Conservation (phyloP, 2,888 invertebrate genomes). For the Coleophora deauratella region DNA sequence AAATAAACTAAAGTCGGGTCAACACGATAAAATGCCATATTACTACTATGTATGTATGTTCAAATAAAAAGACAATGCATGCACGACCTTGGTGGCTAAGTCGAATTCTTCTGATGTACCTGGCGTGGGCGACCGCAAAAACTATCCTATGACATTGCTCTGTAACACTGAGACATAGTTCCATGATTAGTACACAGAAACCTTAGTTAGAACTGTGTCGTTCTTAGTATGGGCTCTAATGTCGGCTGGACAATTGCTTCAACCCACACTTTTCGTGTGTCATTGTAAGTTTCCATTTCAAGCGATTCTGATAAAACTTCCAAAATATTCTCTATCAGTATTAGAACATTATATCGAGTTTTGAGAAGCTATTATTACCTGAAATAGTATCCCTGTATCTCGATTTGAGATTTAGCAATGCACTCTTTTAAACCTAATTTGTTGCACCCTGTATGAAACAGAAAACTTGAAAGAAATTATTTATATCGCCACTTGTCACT, state of each 20-base stretch:
- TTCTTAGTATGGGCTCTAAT: slow-evolving; percentile 32
- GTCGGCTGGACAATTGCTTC: slow-evolving; percentile 66
- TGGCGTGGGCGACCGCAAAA: slow-evolving; percentile 67
- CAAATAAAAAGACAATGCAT: slow-evolving; percentile 67
- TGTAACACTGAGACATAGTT: slow-evolving; percentile 38
- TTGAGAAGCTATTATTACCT: no score
- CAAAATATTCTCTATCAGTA: no score
- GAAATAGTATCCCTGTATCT: no score
- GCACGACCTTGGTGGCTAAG: slow-evolving; percentile 60
- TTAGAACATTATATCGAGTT: no score
- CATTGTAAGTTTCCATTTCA: slow-evolving; percentile 22
- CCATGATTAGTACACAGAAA: slow-evolving; percentile 20
- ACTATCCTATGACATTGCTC: slow-evolving; percentile 70
- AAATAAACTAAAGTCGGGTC: slow-evolving; percentile 35
- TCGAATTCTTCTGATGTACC: slow-evolving; percentile 66
- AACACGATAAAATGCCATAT: slow-evolving; percentile 31
- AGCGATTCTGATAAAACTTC: no score
- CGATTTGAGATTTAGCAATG: no score
- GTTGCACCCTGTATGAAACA: no score
- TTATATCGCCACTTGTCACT: no score
- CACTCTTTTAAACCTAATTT: no score
- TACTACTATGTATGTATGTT: slow-evolving; percentile 9
- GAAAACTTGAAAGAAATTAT: no score
- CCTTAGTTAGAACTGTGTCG: slow-evolving; percentile 44
- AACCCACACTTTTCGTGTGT: slow-evolving; percentile 48